A percentile compares a stretch with the other conserved stretches of the same genome.
Evolutionary conservation across 2,113 vertebrate species (phyloP).

Genomic region (Uropsilus gracilis): DNA sequence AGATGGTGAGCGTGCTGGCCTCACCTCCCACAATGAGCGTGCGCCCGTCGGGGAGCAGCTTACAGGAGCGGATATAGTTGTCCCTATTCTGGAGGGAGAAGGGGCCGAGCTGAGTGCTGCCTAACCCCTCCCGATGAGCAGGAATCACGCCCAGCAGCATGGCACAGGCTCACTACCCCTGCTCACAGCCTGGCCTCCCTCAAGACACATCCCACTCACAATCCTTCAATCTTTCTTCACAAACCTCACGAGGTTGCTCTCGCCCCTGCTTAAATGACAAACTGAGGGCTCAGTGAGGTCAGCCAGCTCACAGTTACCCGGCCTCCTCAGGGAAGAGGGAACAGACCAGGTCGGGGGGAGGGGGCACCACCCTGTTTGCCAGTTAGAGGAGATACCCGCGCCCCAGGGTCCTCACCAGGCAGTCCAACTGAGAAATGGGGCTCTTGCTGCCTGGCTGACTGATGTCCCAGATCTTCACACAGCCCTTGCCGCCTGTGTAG

Average conservation of each 20-base stretch:
- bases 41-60: slow-evolving; percentile 96
- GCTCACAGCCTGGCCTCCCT: neutral
- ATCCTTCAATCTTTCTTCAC: neutral
- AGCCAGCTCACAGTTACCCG: neutral
- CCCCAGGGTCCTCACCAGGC: slow-evolving; percentile 88
- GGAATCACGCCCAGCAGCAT: neutral
- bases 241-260: neutral
- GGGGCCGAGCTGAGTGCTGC: accelerated
- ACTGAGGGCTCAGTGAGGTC: neutral
- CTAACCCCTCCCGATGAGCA: accelerated
- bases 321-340: neutral
- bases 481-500: slow-evolving; percentile 97
- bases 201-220: neutral
- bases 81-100: slow-evolving; percentile 91
- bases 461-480: slow-evolving; percentile 99
- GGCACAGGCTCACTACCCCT: accelerated
- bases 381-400: accelerated
- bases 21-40: slow-evolving; percentile 97
- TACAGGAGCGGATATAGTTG: slow-evolving; percentile 99
- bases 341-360: neutral
- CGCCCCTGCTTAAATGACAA: neutral
- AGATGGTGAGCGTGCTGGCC: slow-evolving; percentile 97
- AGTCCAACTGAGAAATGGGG: slow-evolving; percentile 97
- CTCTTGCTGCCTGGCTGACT: slow-evolving; percentile 98
- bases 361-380: too few relatives aligned